phyloP scores from a whole-genome alignment of 2,113 vertebrate species.

The Thunnus thynnus region DNA sequence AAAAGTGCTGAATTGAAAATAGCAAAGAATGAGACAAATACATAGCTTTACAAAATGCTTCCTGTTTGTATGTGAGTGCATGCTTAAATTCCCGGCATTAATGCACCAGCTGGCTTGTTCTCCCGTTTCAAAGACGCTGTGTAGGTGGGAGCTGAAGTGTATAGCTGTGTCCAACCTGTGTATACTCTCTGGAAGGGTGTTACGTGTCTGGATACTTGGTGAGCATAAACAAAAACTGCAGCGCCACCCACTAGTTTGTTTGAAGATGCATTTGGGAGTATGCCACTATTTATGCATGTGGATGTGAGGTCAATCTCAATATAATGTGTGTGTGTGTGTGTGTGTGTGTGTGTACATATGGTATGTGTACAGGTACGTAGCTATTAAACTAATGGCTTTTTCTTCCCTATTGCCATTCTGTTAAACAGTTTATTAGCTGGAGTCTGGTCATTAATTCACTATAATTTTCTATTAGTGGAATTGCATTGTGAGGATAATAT shows the following conservation, averaged over 20 bases:
- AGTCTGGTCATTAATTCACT: slow-evolving; percentile 9
- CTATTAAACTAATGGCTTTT: not conserved
- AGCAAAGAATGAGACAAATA: slow-evolving; percentile 4
- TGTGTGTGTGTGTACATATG: not conserved
- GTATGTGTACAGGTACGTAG: slow-evolving; percentile 2
- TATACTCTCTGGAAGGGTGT: slow-evolving; percentile 28
- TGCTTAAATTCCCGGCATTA: slow-evolving; percentile 26
- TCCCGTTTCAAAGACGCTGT: slow-evolving; percentile 28
- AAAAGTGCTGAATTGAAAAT: not conserved
- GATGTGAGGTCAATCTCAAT: slow-evolving; percentile 20
- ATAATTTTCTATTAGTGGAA: not conserved
- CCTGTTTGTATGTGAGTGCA: not conserved
- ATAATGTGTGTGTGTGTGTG: slow-evolving; percentile 11
- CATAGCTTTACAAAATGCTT: not conserved
- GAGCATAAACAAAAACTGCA: slow-evolving; percentile 35
- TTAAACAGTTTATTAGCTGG: not conserved
- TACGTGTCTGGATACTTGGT: slow-evolving; percentile 8
- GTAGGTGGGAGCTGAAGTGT: slow-evolving; percentile 47
- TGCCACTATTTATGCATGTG: slow-evolving; percentile 29
- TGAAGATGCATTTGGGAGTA: slow-evolving; percentile 46
- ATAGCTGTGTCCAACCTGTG: slow-evolving; percentile 25
- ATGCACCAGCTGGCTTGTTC: slow-evolving; percentile 18
- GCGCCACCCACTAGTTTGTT: slow-evolving; percentile 37
- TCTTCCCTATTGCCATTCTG: not conserved
- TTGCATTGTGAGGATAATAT: not conserved